Evolutionary conservation across 2,888 invertebrate genomes (phyloP), one percentile per base, ranked within the genome.

Genomic region (Creontiades dilutus): DNA sequence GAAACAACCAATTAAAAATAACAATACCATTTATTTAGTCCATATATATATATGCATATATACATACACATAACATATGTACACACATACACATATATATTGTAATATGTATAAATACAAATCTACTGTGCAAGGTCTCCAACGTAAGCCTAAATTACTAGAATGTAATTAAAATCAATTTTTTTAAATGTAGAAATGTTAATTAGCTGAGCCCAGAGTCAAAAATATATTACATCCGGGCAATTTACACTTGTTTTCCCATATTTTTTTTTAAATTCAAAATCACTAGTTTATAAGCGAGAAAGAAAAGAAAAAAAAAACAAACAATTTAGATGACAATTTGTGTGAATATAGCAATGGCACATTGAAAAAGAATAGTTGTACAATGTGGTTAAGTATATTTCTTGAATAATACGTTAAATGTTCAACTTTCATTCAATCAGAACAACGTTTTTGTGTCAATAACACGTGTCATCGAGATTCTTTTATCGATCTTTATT

Each of bases 21-120:
- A 91, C 91, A 91, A 91, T 91, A 91, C 91, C 91, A 91, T 91
- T 91, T 91, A 91, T 91, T 90, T 91, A 90, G 90, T 91, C 90
- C 90, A 90, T 90, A 91, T 90, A 89, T 81, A 88, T 88, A 86
- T 91, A 57, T 37, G 37, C 78, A 75, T 86, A 86, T 90, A 90
- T 86, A 90, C 57, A 90, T 86, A 80, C 78, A 85, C 57, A 78
- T 85, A 84, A 78, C 28, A 89, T 47, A 82, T 82, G 48, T 89
- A 68, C 68, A 90, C 87, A 89, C 86, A 52, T 16, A 88, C 86
- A 90, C 23, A 89, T 90, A 90, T 90, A 90, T 81, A 68, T 23
- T 86, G 80, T 76, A 78, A 78, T 76, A 86, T 91, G 78, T 91
- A 91, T 91, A 91, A 91, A 91, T 91, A 91, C 91, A 91, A 91